A percentile compares a stretch with the other conserved stretches of the same genome.
Evolutionary conservation across 2,113 vertebrate genomes (phyloP).

Genomic region (Chaenocephalus aceratus): DNA sequence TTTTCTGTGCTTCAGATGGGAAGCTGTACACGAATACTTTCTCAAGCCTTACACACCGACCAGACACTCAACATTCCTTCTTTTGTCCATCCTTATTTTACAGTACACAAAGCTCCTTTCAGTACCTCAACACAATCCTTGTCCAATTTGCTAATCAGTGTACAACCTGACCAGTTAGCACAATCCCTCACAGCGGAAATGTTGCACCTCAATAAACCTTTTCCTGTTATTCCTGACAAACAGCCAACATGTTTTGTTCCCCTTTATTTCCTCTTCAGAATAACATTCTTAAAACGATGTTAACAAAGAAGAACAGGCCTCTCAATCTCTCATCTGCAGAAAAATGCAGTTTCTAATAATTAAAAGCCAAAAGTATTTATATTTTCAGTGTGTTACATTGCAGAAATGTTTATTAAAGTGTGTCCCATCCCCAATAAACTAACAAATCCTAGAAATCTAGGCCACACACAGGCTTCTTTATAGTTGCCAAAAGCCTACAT

Average conservation of each 20-base stretch:
- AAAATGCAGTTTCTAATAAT: not conserved
- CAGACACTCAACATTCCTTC: slow-evolving; percentile 39
- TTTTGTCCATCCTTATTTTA: slow-evolving; percentile 53
- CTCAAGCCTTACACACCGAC: slow-evolving; percentile 40
- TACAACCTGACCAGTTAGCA: slow-evolving; percentile 30
- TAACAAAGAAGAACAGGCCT: not conserved
- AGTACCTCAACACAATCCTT: slow-evolving; percentile 40
- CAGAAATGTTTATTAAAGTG: not conserved
- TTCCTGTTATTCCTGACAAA: slow-evolving; percentile 25
- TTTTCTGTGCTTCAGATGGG: slow-evolving; percentile 51
- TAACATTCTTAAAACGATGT: not conserved
- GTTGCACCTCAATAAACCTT: slow-evolving; percentile 37
- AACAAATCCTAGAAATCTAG: slow-evolving; percentile 7
- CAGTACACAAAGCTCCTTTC: slow-evolving; percentile 69
- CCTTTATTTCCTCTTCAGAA: not conserved
- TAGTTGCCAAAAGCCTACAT: slow-evolving; percentile 13
- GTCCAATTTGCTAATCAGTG: slow-evolving; percentile 61
- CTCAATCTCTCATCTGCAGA: not conserved
- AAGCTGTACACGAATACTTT: slow-evolving; percentile 62
- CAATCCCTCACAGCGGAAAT: slow-evolving; percentile 32
- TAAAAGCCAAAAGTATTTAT: not conserved
- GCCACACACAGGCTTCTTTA: slow-evolving; percentile 10
- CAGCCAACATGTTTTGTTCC: slow-evolving; percentile 7
- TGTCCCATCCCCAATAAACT: not conserved
- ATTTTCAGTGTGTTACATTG: not conserved